Evolutionary conservation across 2,888 invertebrate genomes (phyloP).

Genomic region (Drosophila koepferae): DNA sequence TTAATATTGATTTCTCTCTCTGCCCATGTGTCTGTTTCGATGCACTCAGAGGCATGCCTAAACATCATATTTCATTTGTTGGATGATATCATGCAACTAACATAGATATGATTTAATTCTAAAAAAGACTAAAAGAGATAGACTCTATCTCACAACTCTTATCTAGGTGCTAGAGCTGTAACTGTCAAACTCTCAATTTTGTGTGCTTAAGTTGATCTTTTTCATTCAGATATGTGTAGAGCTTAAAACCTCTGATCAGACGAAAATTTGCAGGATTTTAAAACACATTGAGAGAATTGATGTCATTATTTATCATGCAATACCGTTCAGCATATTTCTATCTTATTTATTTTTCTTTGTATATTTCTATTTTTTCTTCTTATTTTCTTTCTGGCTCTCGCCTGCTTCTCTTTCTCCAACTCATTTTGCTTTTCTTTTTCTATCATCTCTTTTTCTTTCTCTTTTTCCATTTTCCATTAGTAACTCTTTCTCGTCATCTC

Average conservation of each 20-base stretch:
- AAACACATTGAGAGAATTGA: too few species aligned
- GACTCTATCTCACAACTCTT: background rate
- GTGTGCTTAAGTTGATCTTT: background rate
- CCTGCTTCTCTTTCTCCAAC: background rate
- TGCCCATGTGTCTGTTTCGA: background rate
- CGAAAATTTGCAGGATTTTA: too few species aligned
- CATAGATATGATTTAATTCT: background rate
- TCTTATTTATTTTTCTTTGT: background rate
- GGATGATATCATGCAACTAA: background rate
- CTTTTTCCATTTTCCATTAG: background rate
- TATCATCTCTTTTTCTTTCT: background rate
- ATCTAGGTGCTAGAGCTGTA: background rate
- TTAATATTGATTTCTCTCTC: constrained; percentile 4
- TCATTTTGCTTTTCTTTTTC: background rate
- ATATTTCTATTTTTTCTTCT: background rate
- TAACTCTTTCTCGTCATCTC: background rate
- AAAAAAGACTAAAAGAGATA: too few species aligned
- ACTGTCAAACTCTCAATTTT: too few species aligned
- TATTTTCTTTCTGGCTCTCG: background rate
- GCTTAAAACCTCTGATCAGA: too few species aligned
- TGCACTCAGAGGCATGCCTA: background rate
- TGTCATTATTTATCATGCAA: too few species aligned
- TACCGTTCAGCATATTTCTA: too few species aligned
- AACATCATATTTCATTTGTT: background rate
- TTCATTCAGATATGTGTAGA: too few species aligned